Base-by-base conservation (phyloP, 2,797 vertebrate species). In the Gambusia yucatana region DNA sequence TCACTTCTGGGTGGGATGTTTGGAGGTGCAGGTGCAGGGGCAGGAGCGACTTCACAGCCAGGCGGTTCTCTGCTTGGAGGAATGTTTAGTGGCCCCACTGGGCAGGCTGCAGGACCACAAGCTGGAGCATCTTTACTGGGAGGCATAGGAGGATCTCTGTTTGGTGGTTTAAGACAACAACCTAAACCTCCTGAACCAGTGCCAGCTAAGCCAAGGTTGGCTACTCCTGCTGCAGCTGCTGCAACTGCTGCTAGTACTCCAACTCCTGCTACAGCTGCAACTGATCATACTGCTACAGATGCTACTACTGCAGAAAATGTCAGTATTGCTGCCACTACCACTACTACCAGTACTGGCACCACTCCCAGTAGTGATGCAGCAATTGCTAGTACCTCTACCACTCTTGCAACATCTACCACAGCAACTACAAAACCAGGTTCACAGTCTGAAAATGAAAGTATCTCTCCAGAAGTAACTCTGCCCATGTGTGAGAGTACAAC, bases 131-230 rank as follows among this genome's bases (percentile, higher is more conserved):
- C 93, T 57, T 8, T 93, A 82, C 84, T 93, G 55, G 93, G 92
- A 14, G 93, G 92, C 4, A 91, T 93, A 63, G 85, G 92, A 2
- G 93, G 92, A 73, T 92, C 93, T 83, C 84, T 94, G 57, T 93
- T 92, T 88, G 90, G 90, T 14, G 92, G 95, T 78, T 93, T 96
- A 74, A 98, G 96, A 85, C 96, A 95, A 91, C 89, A 94, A 86
- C 75, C 95, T 39, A 93, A 94, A 57, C 33, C 89, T 80, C 72
- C 88, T 82, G 87, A 89, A 76, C 63, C 87, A 36, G 80, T 86
- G 44, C 69, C 88, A 83, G 25, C 84, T 78, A 87, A 92, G 36
- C 57, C 83, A 6, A 90, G 82, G 70, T 55, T 79, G 84, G 48
- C 77, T 55, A 41, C 80, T 71, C 73, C 81, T 57, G 25, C 77